These are phyloP conservation scores for Ectemnius continuus DNA, from an alignment of 2,888 invertebrate genomes.

Conservation along the genomic window DNA sequence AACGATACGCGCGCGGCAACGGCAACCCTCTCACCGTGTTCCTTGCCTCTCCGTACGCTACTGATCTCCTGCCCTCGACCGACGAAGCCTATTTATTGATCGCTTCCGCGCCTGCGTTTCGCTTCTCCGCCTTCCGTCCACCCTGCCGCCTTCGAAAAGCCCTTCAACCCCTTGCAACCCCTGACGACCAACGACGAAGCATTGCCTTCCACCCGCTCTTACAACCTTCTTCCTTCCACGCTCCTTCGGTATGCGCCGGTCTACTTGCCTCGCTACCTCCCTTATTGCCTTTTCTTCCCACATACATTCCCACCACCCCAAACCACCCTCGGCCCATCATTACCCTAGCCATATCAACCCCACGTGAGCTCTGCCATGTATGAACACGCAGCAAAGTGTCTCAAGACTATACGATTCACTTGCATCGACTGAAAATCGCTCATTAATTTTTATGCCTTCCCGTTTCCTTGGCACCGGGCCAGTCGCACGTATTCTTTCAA, in stretches of 20 bases:
- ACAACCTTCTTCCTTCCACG: constrained; percentile 46
- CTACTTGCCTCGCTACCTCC: not conserved
- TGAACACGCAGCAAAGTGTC: too few relatives aligned
- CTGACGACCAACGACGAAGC: constrained; percentile 2
- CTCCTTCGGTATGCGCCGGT: constrained; percentile 6
- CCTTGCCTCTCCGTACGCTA: constrained; percentile 73
- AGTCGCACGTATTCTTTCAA: too few relatives aligned
- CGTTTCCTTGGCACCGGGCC: too few relatives aligned
- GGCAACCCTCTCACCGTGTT: constrained; percentile 66
- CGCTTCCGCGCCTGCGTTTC: constrained; percentile 73
- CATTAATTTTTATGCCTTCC: too few relatives aligned
- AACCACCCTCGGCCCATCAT: too few relatives aligned
- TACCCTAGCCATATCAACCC: too few relatives aligned
- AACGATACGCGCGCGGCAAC: constrained; percentile 32
- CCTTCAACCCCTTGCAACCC: constrained; percentile 6
- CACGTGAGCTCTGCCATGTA: too few relatives aligned
- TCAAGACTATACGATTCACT: too few relatives aligned
- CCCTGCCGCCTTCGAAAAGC: not conserved
- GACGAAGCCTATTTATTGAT: constrained; percentile 74
- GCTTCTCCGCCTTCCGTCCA: constrained; percentile 8
- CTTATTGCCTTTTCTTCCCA: not conserved
- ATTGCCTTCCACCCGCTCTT: constrained; percentile 36
- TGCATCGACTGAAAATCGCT: too few relatives aligned
- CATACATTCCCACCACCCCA: not conserved
- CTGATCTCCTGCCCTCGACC: constrained; percentile 74